phyloP scores from a whole-genome alignment of 2,888 invertebrate genomes.

The Metallyticus violacea region DNA sequence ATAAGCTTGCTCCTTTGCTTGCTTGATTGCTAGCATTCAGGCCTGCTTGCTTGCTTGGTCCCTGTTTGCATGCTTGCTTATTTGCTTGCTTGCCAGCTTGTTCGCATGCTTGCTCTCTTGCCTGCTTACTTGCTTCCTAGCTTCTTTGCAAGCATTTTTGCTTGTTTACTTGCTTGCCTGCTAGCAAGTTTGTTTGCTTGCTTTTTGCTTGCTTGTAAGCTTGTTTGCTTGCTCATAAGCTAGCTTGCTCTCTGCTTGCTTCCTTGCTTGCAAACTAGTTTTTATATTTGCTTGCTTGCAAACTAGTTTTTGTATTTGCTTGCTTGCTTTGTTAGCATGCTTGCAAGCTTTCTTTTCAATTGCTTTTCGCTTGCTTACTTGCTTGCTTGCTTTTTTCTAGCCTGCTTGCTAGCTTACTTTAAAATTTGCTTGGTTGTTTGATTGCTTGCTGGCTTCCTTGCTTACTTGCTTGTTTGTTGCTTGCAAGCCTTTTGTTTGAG shows the following conservation, averaged over 20 bases:
- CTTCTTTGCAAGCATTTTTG: not conserved
- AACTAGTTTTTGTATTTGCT: not conserved
- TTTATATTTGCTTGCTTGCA: not conserved
- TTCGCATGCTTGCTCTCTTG: not conserved
- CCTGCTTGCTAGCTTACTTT: not conserved
- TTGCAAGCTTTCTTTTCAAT: not conserved
- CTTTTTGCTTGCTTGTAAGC: not conserved
- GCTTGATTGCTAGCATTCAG: not conserved
- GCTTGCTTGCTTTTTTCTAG: not conserved
- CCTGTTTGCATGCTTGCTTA: not conserved
- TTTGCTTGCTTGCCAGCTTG: not conserved
- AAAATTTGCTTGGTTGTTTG: not conserved
- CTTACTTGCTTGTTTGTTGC: no score
- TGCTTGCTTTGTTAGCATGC: not conserved
- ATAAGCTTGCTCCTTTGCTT: not conserved
- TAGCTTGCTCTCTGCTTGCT: not conserved
- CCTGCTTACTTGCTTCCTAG: not conserved
- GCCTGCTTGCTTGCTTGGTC: not conserved
- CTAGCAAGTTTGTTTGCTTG: not conserved
- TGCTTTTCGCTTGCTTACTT: not conserved
- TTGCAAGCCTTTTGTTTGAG: no score
- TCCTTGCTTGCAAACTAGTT: not conserved
- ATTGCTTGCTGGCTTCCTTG: not conserved
- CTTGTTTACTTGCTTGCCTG: not conserved
- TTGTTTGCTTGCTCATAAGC: not conserved